Base-by-base conservation (phyloP, 2,797 vertebrate genomes). In the Galagoides demidoff region DNA sequence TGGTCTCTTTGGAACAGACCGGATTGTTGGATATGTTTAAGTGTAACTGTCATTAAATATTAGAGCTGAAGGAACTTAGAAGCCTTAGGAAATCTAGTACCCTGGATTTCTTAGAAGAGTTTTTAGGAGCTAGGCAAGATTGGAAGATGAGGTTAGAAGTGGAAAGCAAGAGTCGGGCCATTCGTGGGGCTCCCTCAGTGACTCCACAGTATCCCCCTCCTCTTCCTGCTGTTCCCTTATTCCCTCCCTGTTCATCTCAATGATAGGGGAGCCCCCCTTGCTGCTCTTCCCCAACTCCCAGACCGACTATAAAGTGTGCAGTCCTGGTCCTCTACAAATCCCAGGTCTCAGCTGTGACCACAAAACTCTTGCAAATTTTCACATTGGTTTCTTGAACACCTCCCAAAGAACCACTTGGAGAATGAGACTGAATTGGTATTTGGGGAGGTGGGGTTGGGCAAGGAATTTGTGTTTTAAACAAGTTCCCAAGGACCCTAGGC, bases 1-100 rank as follows among this genome's bases (percentile, higher is more conserved):
- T 73, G 7, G 84, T 61, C 52, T 81, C 85, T 31, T 95, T 78
- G 74, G 74, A 88, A 78, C 11, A 31, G 81, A 63, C 74, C 43
- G 61, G 70, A 83, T 91, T 7, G 34, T 39, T 37, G 37, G 76
- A n/a, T 90, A 29, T 49, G 63, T 78, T 45, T 83, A 92, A 92
- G 61, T 39, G 14, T 79, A 57, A 37, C 20, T 83, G 5, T 83
- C 37, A 89, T 89, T 94, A 68, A 83, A 82, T 49, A 63, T 85
- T 61, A 95, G 64, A 84, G 59, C n/a, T 61, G 59, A 91, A 91
- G 70, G 64, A 93, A 34, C 19, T 31, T 66, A 52, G 77, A 37
- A 82, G 7, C 29, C 25, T 52, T n/a, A 43, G 87, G 39, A 74
- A 83, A 45, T 77, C 61, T 34, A 55, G 43, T 59, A 63, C 31